A percentile compares a stretch with the other conserved stretches of the same genome.
phyloP scores from a whole-genome alignment of 2,888 invertebrate genomes.

The Choreutis nemorana region DNA sequence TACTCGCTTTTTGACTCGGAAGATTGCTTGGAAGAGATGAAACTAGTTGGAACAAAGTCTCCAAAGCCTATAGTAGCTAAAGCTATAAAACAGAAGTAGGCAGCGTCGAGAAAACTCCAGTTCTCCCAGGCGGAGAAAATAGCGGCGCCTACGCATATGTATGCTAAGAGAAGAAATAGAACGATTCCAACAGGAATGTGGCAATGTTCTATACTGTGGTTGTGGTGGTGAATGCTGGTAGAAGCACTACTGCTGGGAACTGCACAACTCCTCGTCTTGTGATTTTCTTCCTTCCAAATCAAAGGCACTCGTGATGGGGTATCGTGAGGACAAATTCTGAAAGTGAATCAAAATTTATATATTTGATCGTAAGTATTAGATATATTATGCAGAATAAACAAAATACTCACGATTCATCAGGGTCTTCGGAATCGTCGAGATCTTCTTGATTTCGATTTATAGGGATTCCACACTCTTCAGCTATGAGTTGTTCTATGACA shows the following conservation, averaged over 20 bases:
- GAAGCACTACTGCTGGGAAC: constrained; percentile 44
- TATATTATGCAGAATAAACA: background rate
- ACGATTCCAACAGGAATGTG: constrained; percentile 62
- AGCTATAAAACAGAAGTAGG: constrained; percentile 87
- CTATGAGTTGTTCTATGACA: constrained; percentile 51
- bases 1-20: constrained; percentile 63
- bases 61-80: constrained; percentile 85
- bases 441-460: constrained; percentile 61
- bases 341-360: constrained; percentile 9
- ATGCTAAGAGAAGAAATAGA: constrained; percentile 73
- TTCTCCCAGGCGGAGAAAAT: constrained; percentile 83
- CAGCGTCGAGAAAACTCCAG: constrained; percentile 82
- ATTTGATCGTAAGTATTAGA: constrained; percentile 3
- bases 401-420: constrained; percentile 52
- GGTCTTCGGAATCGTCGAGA: constrained; percentile 68
- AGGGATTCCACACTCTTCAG: constrained; percentile 50
- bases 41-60: constrained; percentile 74
- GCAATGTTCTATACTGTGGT: constrained; percentile 42
- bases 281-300: constrained; percentile 67
- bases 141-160: constrained; percentile 79
- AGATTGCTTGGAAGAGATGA: constrained; percentile 46
- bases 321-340: constrained; percentile 69
- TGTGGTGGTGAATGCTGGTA: constrained; percentile 37
- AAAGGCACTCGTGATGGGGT: constrained; percentile 81
- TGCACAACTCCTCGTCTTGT: constrained; percentile 40